Base-by-base conservation (phyloP, 2,113 vertebrate genomes). In the Bos taurus region DNA sequence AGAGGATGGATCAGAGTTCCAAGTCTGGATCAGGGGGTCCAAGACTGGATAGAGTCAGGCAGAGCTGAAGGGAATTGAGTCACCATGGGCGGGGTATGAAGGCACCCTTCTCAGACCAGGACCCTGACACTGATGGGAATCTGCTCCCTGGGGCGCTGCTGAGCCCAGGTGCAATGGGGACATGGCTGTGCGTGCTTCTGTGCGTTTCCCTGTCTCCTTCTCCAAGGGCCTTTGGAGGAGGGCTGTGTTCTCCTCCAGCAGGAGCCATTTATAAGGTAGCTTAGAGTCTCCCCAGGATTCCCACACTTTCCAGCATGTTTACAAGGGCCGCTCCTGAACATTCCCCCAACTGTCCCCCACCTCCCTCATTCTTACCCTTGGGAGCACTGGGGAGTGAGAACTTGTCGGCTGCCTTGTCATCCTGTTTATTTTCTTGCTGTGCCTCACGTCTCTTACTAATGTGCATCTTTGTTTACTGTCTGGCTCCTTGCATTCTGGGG, bases 31-130 rank as follows among this genome's bases (percentile, higher is more conserved):
- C 43, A 8, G 19, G 43, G 40, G 23, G 1, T 28, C 28, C 3
- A 30, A 48, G 40, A 10, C 26, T 15, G 2, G 10, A 2, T 14
- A 12, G 50, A 19, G 23, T 2, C 7, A 15, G 16, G 40, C 82
- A 48, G 19, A 14, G 13, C 13, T 25, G 52, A 26, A 74, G 5
- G 12, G 40, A 59, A 48, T 7, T 1, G 4, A 13, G 14, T 36
- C 64, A 28, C 30, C 0, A 0, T 36, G 52, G 62, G 52, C 2
- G 0, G 7, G 23, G 2, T 36, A 43, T 6, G 5, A 54, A 5
- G 16, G 9, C 7, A 16, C 17, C 15, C 36, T 19, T 40, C 11
- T 48, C 40, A 13, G 91, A 84, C 50, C 50, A 26, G 28, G 50
- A 56, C 28, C 33, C 11, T 1, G 62, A 46, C 33, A 36, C 6